phyloP scores from a whole-genome alignment of 64 coral and sea anemone species.

The Pocillopora damicornis region DNA sequence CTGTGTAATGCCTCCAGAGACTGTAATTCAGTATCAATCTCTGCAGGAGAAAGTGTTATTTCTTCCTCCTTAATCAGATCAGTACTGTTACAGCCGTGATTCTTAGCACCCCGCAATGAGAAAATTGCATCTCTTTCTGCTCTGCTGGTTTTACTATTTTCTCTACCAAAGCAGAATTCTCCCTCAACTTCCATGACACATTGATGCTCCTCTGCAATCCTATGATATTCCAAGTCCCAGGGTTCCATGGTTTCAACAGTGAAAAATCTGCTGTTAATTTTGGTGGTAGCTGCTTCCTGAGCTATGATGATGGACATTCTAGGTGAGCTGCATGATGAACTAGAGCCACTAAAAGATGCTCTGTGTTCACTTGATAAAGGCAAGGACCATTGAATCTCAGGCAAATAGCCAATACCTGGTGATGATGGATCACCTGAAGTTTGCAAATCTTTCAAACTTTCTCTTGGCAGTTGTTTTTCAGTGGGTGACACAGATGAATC shows the following conservation, averaged over 20 bases:
- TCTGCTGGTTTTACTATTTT: conserved; percentile 52
- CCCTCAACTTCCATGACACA: conserved; percentile 76
- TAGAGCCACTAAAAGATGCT: conserved; percentile 53
- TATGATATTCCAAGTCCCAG: conserved; percentile 29
- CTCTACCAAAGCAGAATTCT: conserved; percentile 66
- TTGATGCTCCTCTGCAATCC: conserved; percentile 36
- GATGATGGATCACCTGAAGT: neutral
- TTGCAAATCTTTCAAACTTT: neutral
- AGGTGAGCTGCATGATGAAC: conserved; percentile 57
- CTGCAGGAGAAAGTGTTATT: conserved; percentile 59
- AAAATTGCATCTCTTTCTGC: conserved; percentile 68
- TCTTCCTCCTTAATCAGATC: conserved; percentile 80
- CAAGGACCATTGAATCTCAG: conserved; percentile 21
- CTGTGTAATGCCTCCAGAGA: conserved; percentile 49
- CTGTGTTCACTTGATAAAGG: conserved; percentile 6
- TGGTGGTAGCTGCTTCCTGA: conserved; percentile 80
- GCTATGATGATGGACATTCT: conserved; percentile 93
- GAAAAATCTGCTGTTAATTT: conserved; percentile 87
- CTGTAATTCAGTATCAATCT: conserved; percentile 68
- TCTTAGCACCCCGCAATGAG: conserved; percentile 50
- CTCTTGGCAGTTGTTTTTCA: neutral
- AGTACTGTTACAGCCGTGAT: neutral
- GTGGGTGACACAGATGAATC: neutral
- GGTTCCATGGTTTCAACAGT: conserved; percentile 78
- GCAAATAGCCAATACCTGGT: conserved; percentile 9